Percentiles rank a stretch among this genome's conserved stretches.
Conservation (phyloP, 2,113 vertebrate genomes). For the Esox niger region DNA sequence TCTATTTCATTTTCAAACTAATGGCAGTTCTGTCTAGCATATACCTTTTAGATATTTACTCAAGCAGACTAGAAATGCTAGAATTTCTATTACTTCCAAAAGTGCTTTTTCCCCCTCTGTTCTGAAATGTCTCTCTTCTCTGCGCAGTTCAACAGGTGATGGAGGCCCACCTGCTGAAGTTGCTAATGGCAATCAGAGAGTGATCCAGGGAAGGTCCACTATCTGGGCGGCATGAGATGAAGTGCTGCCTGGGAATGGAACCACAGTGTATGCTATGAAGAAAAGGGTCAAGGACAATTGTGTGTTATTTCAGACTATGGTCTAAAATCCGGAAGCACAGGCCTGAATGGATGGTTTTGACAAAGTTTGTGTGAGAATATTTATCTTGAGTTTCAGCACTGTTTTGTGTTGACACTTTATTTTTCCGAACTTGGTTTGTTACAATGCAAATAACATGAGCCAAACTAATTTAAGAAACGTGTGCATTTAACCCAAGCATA, state of each 20-base stretch:
- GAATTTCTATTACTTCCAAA: no score
- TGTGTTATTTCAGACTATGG: not conserved
- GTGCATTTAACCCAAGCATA: no score
- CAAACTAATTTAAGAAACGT: no score
- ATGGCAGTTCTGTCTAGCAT: no score
- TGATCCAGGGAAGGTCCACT: slow-evolving; percentile 53
- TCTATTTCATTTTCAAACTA: no score
- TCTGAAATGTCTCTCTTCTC: slow-evolving; percentile 11
- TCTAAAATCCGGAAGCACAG: not conserved
- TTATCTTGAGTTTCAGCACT: not conserved
- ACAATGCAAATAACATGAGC: no score
- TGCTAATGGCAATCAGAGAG: slow-evolving; percentile 93
- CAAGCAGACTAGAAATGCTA: no score
- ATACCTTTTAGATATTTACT: not conserved
- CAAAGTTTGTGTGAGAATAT: not conserved
- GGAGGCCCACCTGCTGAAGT: slow-evolving; percentile 88
- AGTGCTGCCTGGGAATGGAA: slow-evolving; percentile 2
- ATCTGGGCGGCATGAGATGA: not conserved
- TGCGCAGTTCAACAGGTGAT: slow-evolving; percentile 95
- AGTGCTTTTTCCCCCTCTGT: not conserved
- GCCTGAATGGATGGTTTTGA: slow-evolving; percentile 5
- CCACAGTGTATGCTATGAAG: not conserved
- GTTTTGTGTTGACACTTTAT: no score
- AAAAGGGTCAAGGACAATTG: slow-evolving; percentile 32
- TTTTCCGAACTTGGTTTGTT: no score